Conservation (phyloP, 2,113 vertebrate genomes). For the Malurus alboscapulatus region DNA sequence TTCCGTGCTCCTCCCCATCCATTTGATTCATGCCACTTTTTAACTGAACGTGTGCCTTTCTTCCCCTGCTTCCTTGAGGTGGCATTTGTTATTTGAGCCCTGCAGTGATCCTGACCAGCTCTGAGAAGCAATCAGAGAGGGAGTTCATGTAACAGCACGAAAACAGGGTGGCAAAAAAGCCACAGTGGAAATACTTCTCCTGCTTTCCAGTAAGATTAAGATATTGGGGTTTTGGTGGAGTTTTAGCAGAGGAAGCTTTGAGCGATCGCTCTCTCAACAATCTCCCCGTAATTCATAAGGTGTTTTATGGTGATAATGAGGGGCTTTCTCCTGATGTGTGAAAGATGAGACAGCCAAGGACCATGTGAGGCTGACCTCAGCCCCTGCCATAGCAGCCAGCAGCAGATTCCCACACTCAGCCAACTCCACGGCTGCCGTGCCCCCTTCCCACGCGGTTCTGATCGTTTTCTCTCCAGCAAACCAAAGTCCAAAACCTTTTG, state of each 20-base stretch:
- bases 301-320: neutral
- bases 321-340: neutral
- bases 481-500: neutral
- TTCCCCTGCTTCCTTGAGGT: neutral
- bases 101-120: neutral
- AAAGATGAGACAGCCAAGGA: neutral
- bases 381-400: neutral
- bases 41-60: neutral
- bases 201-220: neutral
- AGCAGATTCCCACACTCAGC: neutral
- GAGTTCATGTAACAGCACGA: neutral
- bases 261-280: neutral
- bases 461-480: neutral
- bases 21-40: neutral
- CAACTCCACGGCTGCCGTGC: rapidly evolving
- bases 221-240: neutral
- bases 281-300: neutral
- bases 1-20: neutral
- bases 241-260: neutral
- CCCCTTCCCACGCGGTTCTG: neutral
- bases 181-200: neutral
- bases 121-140: neutral
- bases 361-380: neutral
- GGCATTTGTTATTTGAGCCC: neutral
- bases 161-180: neutral